phyloP scores from a whole-genome alignment of 2,888 invertebrate genomes.

The Xestobium rufovillosum region DNA sequence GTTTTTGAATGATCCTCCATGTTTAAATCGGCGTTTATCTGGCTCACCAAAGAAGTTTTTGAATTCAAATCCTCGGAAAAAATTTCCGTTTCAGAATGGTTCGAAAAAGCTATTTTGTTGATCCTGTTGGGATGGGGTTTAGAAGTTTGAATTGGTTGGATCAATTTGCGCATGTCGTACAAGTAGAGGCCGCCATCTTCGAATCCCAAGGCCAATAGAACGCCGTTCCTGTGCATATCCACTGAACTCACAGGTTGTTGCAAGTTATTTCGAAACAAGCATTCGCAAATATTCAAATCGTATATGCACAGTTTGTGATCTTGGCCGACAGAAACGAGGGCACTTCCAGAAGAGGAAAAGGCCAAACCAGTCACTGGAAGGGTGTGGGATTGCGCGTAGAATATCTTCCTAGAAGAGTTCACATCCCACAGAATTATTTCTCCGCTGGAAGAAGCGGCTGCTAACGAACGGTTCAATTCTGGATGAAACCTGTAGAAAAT shows the following conservation, averaged over 20 bases:
- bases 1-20: no score
- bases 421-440: constrained; percentile 1
- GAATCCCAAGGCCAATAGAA: constrained; percentile 30
- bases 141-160: constrained; percentile 27
- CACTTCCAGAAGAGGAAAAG: constrained; percentile 26
- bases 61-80: no score
- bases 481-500: no score
- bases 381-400: constrained; percentile 26
- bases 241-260: constrained; percentile 31
- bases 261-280: constrained; percentile 30
- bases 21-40: no score
- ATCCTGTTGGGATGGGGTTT: constrained; percentile 26
- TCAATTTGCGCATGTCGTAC: constrained; percentile 32
- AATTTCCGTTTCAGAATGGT: constrained; percentile 12
- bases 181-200: constrained; percentile 32
- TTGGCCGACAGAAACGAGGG: constrained; percentile 31
- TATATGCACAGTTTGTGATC: constrained; percentile 34
- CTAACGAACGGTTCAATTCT: not conserved
- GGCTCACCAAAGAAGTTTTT: not conserved
- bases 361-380: constrained; percentile 29
- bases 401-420: constrained; percentile 15
- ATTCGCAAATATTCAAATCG: constrained; percentile 26
- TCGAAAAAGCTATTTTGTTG: constrained; percentile 23
- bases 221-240: constrained; percentile 31
- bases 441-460: not conserved